Base-by-base conservation (phyloP, 2,113 vertebrate genomes). In the Gila orcuttii region DNA sequence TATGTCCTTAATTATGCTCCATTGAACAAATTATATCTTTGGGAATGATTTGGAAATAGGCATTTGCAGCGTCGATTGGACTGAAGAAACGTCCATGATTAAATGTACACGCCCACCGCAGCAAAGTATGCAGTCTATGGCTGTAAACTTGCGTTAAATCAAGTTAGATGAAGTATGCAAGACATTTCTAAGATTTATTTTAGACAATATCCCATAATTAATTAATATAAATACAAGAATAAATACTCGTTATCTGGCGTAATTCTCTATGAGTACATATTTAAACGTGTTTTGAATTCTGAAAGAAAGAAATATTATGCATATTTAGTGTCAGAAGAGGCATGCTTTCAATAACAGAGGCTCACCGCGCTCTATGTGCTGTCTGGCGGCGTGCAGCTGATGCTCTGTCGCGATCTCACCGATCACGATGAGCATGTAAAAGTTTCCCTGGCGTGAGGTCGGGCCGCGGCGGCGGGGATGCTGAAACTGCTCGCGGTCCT, bases 291-390 rank as follows among this genome's bases (percentile, higher is more conserved):
- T 42, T 42, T 42, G 9, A 42, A 42, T 42, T 42, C 42, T 42
- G 42, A 9, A 9, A 42, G 39, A 42, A 9, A 21, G 36, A 39
- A 6, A 17, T 52, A 71, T 39, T 13, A 42, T 2, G 1, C 36
- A n/a, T 73, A 42, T 23, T 57, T 23, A 57, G 3, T 71, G 33
- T 21, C 8, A 42, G 68, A 42, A 2, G 68, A 71, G 68, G 19
- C 36, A 23, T 42, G 68, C 19, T 71, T 62, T 11, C 9, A 25
- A 9, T 33, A 28, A 8, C 55, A 13, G 23, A 60, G 87, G 86
- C 97, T 97, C 94, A 98, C 97, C 97, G 88, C 95, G 96, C 92
- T 97, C 96, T 89, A 97, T 95, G 87, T 96, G 96, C 55, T 92
- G 91, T 79, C 94, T 95, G 90, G 95, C 94, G 86, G 94, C 88